phyloP scores from a whole-genome alignment of 2,797 vertebrate genomes.

The Glyptemys insculpta region DNA sequence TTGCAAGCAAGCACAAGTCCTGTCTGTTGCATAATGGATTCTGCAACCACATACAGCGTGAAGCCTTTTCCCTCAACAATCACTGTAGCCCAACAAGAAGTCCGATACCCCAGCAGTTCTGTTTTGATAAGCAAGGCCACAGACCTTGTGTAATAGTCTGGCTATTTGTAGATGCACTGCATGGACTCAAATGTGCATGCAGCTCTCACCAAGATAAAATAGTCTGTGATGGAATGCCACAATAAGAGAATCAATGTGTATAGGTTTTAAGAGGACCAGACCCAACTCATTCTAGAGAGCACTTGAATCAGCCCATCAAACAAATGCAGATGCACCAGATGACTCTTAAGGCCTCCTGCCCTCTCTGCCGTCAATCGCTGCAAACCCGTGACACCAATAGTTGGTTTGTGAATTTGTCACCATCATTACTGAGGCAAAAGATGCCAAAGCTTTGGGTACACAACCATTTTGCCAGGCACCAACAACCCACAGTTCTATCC shows the following conservation, averaged over 20 bases:
- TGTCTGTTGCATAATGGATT: accelerated
- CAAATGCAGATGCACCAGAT: background rate
- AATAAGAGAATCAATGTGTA: background rate
- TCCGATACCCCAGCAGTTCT: background rate
- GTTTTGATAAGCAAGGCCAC: background rate
- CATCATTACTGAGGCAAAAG: background rate
- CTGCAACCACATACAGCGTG: accelerated
- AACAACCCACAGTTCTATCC: accelerated
- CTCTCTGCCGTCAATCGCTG: background rate
- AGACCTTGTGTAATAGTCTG: background rate
- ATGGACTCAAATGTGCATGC: background rate
- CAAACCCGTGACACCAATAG: accelerated
- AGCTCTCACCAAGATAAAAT: background rate
- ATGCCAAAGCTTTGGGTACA: background rate
- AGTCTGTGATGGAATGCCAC: background rate
- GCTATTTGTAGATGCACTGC: background rate
- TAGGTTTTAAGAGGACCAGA: constrained; percentile 19
- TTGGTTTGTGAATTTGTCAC: accelerated
- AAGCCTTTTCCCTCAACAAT: background rate
- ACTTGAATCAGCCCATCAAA: constrained; percentile 39
- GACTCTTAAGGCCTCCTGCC: background rate
- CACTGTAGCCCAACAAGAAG: background rate
- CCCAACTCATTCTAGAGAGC: constrained; percentile 42
- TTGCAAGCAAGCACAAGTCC: accelerated
- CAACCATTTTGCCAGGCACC: constrained; percentile 4